Base-by-base conservation (phyloP, 2,888 invertebrate genomes). In the Volucella inanis region DNA sequence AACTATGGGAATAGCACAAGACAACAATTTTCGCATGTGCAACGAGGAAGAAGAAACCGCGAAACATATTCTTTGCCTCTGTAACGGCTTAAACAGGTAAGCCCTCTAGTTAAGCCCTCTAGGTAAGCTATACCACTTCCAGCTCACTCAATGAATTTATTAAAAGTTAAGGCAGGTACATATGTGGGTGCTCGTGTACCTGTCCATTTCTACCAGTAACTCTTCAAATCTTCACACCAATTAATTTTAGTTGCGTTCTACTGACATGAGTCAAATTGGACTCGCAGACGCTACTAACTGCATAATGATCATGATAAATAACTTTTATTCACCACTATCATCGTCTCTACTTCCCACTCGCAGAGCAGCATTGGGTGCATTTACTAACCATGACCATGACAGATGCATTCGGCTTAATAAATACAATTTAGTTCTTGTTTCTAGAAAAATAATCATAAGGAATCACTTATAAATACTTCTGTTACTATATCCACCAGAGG, bases 351-450 rank as follows among this genome's bases (percentile, higher is more conserved):
- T n/a, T 71, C 9, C 41, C 39, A 22, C 9, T 18, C 14, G 55
- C 6, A 14, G 8, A 38, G 15, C 57, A 59, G 57, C 47, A 54
- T 2, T 47, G 14, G 1, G 49, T 14, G 50, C 67, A 43, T n/a
- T 38, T 62, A 38, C 43, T 57, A 52, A 76, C 64, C 76, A 76
- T 70, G 45, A 75, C 54, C 59, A 77, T 31, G 57, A 59, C 64
- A 77, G 71, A 55, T 68, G 61, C 55, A 72, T 72, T 77, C 18
- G n/a, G 22, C 15, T 15, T 64, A 41, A 70, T 64, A 54, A 76
- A 64, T 55, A 49, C 43, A 57, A 81, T 76, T 76, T 65, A 49
- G 41, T 50, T 65, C n/a, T 8, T 22, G 12, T 59, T 45, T 31
- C 31, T 31, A 31, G 4, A 6, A 12, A 50, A 15, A 14, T 14